Evolutionary conservation across 2,888 invertebrate genomes (phyloP), one percentile per base, ranked within the genome.

Genomic region (Papilio demoleus): DNA sequence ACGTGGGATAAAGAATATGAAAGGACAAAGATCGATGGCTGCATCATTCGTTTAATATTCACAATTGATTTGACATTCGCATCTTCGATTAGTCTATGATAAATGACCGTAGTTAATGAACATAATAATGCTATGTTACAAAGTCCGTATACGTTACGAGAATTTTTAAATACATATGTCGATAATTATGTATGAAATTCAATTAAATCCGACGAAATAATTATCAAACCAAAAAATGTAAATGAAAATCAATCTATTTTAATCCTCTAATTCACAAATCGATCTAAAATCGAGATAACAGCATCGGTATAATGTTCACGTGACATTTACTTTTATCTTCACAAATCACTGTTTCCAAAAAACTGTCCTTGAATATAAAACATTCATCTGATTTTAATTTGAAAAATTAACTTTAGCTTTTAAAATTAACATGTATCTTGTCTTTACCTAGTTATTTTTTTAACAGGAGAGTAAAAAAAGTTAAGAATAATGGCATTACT

Each of bases 1-100:
- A 50, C 50, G 60, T 14, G 40, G 40, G 40, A 59, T 40, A 59
- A 31, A 47, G 36, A 68, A 47, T 58, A 59, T 27, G 31, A 45
- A 68, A 60, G 36, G 38, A 64, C 60, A 34, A 17, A 38, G 24
- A 60, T 50, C 22, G 60, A 65, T 17, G 27, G 40, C 31, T 64
- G 63, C 50, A 78, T 81, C 79, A 78, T 74, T 75, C 75, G 77
- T 76, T 77, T 74, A 81, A 81, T 81, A 76, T 83, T 81, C 79
- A 71, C 80, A 79, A 88, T 88, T 84, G 87, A 86, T 88, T 80
- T 83, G 88, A 82, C 88, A 89, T 89, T 89, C 88, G 76, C 68
- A 72, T 72, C 82, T 81, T 84, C 82, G 80, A 83, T 82, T 75
- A 79, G 74, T 38, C 56, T 76, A 77, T 81, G 79, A 83, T 79